Conservation (phyloP, 2,797 vertebrate species). For the Phoxinus dragarum region DNA sequence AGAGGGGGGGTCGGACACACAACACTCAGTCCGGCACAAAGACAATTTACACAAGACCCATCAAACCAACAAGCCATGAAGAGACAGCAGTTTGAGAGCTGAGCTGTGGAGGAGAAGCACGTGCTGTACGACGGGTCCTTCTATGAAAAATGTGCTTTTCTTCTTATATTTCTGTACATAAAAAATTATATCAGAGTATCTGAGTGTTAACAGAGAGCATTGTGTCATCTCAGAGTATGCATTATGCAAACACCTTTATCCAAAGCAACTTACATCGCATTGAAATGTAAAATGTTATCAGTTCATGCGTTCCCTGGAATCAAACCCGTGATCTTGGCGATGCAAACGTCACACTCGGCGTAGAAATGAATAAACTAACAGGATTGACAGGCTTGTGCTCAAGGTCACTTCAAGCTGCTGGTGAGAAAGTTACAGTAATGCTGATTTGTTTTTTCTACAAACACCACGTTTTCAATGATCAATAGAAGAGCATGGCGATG, state of each 20-base stretch:
- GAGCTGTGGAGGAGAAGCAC: neutral
- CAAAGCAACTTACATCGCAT: neutral
- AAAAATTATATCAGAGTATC: neutral
- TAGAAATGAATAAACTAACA: neutral
- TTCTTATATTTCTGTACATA: neutral
- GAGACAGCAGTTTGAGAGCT: neutral
- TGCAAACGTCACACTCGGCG: neutral
- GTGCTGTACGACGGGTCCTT: neutral
- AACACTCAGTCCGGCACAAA: neutral
- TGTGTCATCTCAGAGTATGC: neutral
- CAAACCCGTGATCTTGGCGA: neutral
- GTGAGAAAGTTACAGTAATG: neutral
- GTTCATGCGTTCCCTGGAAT: neutral
- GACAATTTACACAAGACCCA: conserved; percentile 13
- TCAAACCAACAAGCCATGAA: conserved; percentile 12
- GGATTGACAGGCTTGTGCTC: neutral
- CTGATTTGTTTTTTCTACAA: neutral
- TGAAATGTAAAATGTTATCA: neutral
- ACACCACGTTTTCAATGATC: neutral
- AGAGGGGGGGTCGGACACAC: neutral
- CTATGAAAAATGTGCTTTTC: neutral
- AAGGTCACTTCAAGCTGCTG: neutral
- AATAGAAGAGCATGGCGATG: neutral
- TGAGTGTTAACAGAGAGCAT: neutral
- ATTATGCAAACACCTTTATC: neutral